Evolutionary conservation across 2,113 vertebrate genomes (phyloP).

Genomic region (Delphinus delphis): DNA sequence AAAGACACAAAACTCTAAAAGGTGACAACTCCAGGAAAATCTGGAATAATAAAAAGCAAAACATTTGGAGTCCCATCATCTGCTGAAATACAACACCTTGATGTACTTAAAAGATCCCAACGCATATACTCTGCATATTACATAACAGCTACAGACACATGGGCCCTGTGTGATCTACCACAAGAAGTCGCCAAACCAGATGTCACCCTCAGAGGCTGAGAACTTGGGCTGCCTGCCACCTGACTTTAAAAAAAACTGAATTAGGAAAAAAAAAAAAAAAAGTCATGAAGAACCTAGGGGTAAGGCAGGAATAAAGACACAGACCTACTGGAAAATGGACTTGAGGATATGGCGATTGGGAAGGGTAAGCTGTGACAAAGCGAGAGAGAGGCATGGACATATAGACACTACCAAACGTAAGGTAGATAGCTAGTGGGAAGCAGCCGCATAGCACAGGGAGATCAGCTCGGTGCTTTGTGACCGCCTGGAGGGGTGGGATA

Average conservation of each 20-base stretch:
- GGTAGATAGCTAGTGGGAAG: too few species aligned
- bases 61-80: not conserved
- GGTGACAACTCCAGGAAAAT: not conserved
- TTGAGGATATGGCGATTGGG: too few species aligned
- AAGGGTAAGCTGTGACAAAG: too few species aligned
- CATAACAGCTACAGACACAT: not conserved
- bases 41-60: slow-evolving; percentile 22
- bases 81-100: not conserved
- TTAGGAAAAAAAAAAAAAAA: not conserved
- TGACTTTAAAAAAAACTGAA: slow-evolving; percentile 11
- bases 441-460: too few species aligned
- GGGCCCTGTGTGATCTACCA: not conserved
- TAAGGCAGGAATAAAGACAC: too few species aligned
- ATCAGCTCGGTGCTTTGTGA: too few species aligned
- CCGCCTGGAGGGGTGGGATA: too few species aligned
- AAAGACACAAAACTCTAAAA: not conserved
- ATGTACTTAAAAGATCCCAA: not conserved
- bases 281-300: too few species aligned
- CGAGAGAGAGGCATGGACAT: too few species aligned
- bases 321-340: too few species aligned
- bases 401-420: too few species aligned
- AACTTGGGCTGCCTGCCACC: not conserved
- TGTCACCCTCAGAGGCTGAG: slow-evolving; percentile 6
- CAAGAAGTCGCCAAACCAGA: slow-evolving; percentile 39
- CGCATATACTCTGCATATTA: not conserved